phyloP scores from a whole-genome alignment of 2,797 vertebrate species.

The Gymnoscopelus microlampas region DNA sequence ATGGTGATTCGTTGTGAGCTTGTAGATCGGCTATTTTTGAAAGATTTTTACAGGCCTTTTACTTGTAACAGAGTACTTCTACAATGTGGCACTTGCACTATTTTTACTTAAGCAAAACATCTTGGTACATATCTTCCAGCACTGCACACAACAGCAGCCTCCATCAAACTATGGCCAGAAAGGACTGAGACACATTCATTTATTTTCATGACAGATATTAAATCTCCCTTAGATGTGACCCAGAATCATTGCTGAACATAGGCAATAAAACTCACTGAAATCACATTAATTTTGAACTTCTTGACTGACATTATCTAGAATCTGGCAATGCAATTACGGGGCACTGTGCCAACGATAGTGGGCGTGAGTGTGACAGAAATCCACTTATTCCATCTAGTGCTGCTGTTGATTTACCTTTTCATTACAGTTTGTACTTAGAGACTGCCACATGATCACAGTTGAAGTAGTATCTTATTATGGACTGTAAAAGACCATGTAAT shows the following conservation, averaged over 20 bases:
- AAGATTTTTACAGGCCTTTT: too few species aligned
- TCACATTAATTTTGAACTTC: constrained; percentile 57
- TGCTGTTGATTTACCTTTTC: constrained; percentile 72
- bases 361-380: constrained; percentile 71
- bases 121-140: too few species aligned
- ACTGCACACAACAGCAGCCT: constrained; percentile 3
- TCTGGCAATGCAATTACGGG: constrained; percentile 63
- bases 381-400: constrained; percentile 69
- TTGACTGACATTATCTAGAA: constrained; percentile 64
- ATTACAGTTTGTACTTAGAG: constrained; percentile 62
- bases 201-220: constrained; percentile 16
- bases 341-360: constrained; percentile 60
- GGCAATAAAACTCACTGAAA: constrained; percentile 51
- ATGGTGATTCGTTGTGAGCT: too few species aligned
- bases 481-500: constrained; percentile 49
- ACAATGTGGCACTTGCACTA: too few species aligned
- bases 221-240: constrained; percentile 22
- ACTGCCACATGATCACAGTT: constrained; percentile 56
- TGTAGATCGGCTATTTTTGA: too few species aligned
- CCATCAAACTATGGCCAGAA: constrained; percentile 17
- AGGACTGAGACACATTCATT: constrained; percentile 10
- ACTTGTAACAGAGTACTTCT: too few species aligned
- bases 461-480: constrained; percentile 59
- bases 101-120: too few species aligned
- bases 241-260: constrained; percentile 41